Conservation (phyloP, 2,888 invertebrate species). For the Spilosoma lubricipeda region DNA sequence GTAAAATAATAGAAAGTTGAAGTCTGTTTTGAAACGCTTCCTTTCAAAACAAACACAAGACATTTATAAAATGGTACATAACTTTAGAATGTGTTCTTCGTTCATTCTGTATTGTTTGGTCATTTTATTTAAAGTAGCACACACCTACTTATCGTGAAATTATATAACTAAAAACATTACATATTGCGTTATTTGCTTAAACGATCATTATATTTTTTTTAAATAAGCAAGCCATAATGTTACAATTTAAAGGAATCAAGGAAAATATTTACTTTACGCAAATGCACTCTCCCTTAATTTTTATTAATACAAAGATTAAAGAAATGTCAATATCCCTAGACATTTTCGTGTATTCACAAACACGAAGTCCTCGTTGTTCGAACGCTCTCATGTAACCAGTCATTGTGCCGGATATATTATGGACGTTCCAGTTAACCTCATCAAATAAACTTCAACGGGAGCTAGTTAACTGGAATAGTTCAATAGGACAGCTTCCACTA, state of each 20-base stretch:
- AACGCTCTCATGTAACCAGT: constrained; percentile 9
- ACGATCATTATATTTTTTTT: background rate
- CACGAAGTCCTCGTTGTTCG: background rate
- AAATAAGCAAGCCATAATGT: background rate
- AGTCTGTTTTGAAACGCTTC: background rate
- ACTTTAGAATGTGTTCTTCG: background rate
- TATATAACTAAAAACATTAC: background rate
- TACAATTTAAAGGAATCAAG: background rate
- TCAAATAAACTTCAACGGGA: constrained; percentile 14
- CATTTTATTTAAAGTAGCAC: background rate
- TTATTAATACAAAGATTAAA: background rate
- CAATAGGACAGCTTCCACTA: constrained; percentile 16
- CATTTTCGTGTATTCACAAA: background rate
- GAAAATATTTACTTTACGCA: background rate
- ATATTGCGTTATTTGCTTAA: background rate
- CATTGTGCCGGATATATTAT: constrained; percentile 5
- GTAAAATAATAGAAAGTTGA: background rate
- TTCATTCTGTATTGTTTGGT: background rate
- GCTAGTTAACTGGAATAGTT: constrained; percentile 16
- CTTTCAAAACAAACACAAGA: background rate
- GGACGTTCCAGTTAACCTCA: constrained; percentile 17
- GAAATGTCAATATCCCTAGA: background rate
- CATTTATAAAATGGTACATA: background rate
- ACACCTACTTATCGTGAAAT: background rate
- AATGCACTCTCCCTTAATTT: background rate